Evolutionary conservation across 1,140 invertebrate species (phyloP), one percentile per base, ranked within the genome.

Genomic region (Diprion similis): DNA sequence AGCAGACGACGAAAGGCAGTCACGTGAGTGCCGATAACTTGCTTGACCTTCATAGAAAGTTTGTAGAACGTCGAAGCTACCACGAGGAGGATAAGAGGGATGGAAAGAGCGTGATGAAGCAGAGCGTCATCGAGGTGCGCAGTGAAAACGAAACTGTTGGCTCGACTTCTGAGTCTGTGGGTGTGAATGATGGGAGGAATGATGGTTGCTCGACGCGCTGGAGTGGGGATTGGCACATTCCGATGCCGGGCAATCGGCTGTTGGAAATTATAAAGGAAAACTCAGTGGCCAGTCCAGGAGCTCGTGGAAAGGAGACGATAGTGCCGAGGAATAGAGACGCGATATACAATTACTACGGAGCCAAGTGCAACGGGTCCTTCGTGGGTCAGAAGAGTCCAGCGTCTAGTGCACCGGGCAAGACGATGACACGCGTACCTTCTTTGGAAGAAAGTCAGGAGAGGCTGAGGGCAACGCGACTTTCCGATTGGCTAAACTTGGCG

Each of bases 31-130:
- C 89, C 0, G 91, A 91, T 77, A 89, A 91, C 73, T 83, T 94
- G 59, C 83, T 93, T 13, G 92, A 94, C 76, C 89, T 92, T 51
- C 92, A 94, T 78, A 89, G 88, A 59, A 94, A 94, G 79, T 93
- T 91, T 79, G 77, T 92, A 1, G 90, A 93, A 74, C 86, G 92
- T 37, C 89, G 90, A 70, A 89, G 89, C 10, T 92, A 92, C 78
- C 88, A 91, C 77, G 90, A 91, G 0, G 78, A 82, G 0, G 75
- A 80, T 70, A 82, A 78, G 74, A 79, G 78, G 24, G 78, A 71
- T 0, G 66, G 74, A 1, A 73, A 83, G 8, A 77, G 82, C 0
- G 78, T 86, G 6, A 79, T 82, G 15, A 80, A 82, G 64, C 24
- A 37, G 6, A 89, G 87, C 66, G 78, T 66, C 6, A 71, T 88